Conservation (phyloP, 2,888 invertebrate genomes). For the Ormyrus labotus region DNA sequence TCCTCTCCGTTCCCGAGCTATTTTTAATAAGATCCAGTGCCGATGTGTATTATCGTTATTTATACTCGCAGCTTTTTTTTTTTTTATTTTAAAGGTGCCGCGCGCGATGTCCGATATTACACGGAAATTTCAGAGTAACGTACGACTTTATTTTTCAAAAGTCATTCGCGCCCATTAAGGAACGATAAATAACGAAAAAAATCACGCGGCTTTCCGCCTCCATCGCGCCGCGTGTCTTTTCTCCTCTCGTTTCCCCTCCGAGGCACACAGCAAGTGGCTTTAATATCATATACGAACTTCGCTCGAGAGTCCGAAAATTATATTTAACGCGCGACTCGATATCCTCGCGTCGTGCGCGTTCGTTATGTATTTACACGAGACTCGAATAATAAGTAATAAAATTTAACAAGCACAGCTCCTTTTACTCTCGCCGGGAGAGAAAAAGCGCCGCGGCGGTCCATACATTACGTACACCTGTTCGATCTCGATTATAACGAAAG, state of each 20-base stretch:
- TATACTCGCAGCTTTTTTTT: too few relatives aligned
- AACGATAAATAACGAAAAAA: too few relatives aligned
- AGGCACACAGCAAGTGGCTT: not conserved
- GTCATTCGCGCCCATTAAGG: too few relatives aligned
- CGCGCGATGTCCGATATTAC: too few relatives aligned
- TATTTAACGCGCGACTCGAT: not conserved
- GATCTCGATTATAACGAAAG: slow-evolving; percentile 3
- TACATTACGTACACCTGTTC: not conserved
- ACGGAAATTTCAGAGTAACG: too few relatives aligned
- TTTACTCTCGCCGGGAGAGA: not conserved
- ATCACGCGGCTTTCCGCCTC: too few relatives aligned
- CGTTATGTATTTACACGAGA: not conserved
- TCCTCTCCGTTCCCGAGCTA: too few relatives aligned
- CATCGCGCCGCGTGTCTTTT: not conserved
- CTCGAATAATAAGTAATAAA: slow-evolving; percentile 48
- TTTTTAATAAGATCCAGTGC: too few relatives aligned
- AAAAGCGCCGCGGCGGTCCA: slow-evolving; percentile 29
- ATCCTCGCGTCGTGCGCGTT: not conserved
- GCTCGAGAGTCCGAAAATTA: slow-evolving; percentile 9
- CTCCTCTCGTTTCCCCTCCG: too few relatives aligned
- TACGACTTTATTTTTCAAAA: too few relatives aligned
- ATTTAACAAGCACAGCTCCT: slow-evolving; percentile 29
- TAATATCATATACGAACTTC: not conserved
- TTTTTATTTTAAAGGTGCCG: not conserved
- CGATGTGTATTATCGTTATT: too few relatives aligned